phyloP scores from a whole-genome alignment of 2,113 vertebrate species.

The Aix galericulata region DNA sequence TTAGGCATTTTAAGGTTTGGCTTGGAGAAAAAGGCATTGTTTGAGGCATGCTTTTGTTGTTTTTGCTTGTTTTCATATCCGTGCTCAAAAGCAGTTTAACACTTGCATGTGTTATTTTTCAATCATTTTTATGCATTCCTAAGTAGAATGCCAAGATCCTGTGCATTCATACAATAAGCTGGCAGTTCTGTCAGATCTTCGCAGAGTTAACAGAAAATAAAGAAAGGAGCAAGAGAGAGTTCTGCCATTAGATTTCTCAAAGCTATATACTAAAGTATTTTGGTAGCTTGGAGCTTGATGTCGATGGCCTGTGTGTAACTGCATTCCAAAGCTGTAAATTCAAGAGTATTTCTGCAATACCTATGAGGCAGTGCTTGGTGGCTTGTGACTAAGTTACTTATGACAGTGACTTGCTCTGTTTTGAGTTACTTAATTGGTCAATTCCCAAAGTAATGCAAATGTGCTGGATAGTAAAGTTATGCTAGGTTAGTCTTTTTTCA shows the following conservation, averaged over 20 bases:
- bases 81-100: background rate
- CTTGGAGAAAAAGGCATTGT: background rate
- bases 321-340: background rate
- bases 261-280: background rate
- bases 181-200: background rate
- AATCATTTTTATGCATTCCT: background rate
- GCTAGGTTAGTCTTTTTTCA: background rate
- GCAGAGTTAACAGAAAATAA: background rate
- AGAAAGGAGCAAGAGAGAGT: background rate
- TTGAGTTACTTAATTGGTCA: background rate
- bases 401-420: background rate
- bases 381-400: background rate
- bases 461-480: background rate
- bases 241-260: background rate
- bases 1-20: background rate
- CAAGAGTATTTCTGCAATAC: background rate
- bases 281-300: background rate
- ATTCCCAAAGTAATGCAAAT: background rate
- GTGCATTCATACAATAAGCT: background rate
- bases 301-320: background rate
- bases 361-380: background rate
- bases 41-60: background rate
- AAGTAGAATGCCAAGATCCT: background rate
- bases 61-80: background rate
- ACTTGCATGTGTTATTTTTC: background rate